phyloP scores from a whole-genome alignment of 2,888 invertebrate species.

The Heliconius erato region DNA sequence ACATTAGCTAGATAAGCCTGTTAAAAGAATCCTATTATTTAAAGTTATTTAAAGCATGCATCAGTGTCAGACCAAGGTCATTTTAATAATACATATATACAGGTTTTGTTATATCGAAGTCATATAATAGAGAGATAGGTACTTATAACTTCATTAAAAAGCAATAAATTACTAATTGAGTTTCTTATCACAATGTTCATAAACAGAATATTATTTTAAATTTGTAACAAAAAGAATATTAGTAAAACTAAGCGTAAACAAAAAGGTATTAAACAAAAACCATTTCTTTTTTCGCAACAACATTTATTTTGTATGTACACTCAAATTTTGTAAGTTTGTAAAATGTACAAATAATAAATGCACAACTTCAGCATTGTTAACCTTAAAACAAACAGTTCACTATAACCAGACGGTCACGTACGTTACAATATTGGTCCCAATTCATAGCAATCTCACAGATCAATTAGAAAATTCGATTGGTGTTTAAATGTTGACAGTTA shows the following conservation, averaged over 20 bases:
- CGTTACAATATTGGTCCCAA: constrained; percentile 73
- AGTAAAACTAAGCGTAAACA: constrained; percentile 5
- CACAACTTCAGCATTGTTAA: constrained; percentile 85
- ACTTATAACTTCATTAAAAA: constrained; percentile 1
- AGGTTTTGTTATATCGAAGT: constrained; percentile 26
- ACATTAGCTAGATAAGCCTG: constrained; percentile 42
- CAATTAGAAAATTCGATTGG: constrained; percentile 23
- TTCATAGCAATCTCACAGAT: constrained; percentile 63
- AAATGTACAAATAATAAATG: constrained; percentile 85
- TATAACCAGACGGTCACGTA: constrained; percentile 40
- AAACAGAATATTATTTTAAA: not conserved
- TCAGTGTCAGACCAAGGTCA: constrained; percentile 32
- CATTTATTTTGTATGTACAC: constrained; percentile 85
- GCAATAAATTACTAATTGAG: constrained; percentile 6
- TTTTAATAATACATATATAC: constrained; percentile 29
- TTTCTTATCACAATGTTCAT: not conserved
- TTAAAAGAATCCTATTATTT: constrained; percentile 46
- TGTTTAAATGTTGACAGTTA: constrained; percentile 13
- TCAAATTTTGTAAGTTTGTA: constrained; percentile 77
- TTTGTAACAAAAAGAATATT: not conserved
- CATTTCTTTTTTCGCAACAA: constrained; percentile 68
- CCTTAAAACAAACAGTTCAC: constrained; percentile 53
- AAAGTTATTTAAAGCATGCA: constrained; percentile 37
- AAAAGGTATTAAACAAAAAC: constrained; percentile 35
- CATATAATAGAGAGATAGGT: not conserved